Evolutionary conservation across 2,113 vertebrate species (phyloP).

Genomic region (Pogona vitticeps): DNA sequence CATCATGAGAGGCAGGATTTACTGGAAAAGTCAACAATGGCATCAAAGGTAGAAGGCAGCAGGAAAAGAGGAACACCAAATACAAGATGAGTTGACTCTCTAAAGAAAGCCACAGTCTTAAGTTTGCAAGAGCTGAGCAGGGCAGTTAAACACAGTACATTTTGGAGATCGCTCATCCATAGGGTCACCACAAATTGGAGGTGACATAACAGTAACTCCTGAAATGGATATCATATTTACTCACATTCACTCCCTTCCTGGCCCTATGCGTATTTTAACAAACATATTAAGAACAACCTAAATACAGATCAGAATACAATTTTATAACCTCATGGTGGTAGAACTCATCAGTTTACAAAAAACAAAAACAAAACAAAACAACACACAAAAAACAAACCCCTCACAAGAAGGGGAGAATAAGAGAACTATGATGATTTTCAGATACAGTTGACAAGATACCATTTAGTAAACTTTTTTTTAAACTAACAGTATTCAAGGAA

Average conservation of each 20-base stretch:
- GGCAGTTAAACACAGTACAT: too few relatives aligned
- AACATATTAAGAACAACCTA: conserved; percentile 61
- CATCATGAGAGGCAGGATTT: too few relatives aligned
- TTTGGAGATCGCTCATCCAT: too few relatives aligned
- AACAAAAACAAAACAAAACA: too few relatives aligned
- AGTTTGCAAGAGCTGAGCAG: too few relatives aligned
- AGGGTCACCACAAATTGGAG: too few relatives aligned
- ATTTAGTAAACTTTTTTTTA: conserved; percentile 90
- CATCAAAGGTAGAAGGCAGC: too few relatives aligned
- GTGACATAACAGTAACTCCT: too few relatives aligned
- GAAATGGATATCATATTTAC: conserved; percentile 1
- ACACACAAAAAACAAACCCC: conserved; percentile 74
- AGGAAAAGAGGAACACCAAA: too few relatives aligned
- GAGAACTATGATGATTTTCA: conserved; percentile 84
- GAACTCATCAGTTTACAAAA: conserved; percentile 74
- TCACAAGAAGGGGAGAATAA: conserved; percentile 72
- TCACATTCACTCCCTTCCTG: not conserved
- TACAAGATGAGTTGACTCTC: too few relatives aligned
- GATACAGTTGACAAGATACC: conserved; percentile 89
- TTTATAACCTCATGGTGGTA: conserved; percentile 72
- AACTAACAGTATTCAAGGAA: conserved; percentile 84
- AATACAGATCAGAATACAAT: conserved; percentile 58
- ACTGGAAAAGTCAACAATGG: too few relatives aligned
- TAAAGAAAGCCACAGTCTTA: too few relatives aligned
- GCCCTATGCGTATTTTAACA: conserved; percentile 50